Percentiles rank a stretch among this genome's conserved stretches.
Conservation (phyloP, 2,888 invertebrate genomes). For the Pterobdella sp. region DNA sequence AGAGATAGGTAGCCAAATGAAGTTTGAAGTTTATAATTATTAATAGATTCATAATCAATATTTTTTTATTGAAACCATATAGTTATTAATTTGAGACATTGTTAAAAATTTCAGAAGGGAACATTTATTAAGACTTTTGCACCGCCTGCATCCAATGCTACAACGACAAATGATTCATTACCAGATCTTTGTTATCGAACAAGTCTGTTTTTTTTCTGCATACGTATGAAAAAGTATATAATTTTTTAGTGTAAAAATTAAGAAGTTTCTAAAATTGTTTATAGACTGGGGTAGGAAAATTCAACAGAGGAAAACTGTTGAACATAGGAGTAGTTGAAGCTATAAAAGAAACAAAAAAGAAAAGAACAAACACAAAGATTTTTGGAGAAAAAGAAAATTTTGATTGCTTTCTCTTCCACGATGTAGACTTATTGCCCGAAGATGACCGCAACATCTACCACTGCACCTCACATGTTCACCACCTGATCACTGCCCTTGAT, state of each 20-base stretch:
- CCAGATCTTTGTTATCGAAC: slow-evolving; percentile 45
- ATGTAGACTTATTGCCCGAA: slow-evolving; percentile 53
- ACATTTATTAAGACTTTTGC: slow-evolving; percentile 40
- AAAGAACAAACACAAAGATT: too few species aligned
- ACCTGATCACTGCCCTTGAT: slow-evolving; percentile 52
- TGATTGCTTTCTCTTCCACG: slow-evolving; percentile 48
- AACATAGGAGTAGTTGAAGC: slow-evolving; percentile 47
- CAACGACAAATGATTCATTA: slow-evolving; percentile 42
- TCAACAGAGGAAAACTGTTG: slow-evolving; percentile 47
- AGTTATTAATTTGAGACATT: too few species aligned
- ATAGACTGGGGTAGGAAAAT: slow-evolving; percentile 42
- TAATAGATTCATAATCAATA: too few species aligned
- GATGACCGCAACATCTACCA: slow-evolving; percentile 51
- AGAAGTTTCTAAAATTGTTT: too few species aligned
- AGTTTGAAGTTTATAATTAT: too few species aligned
- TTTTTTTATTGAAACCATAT: too few species aligned
- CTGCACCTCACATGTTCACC: slow-evolving; percentile 50
- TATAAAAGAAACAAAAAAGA: slow-evolving; percentile 40
- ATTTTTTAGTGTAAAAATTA: too few species aligned
- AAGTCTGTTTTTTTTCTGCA: slow-evolving; percentile 37
- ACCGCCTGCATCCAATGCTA: slow-evolving; percentile 44
- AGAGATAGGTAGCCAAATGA: slow-evolving; percentile 39
- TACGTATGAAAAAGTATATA: too few species aligned
- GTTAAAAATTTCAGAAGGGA: slow-evolving; percentile 39
- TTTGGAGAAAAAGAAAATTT: too few species aligned